A percentile compares a stretch with the other conserved stretches of the same genome.
phyloP scores from a whole-genome alignment of 2,888 invertebrate genomes.

The Stomorhina lunata region DNA sequence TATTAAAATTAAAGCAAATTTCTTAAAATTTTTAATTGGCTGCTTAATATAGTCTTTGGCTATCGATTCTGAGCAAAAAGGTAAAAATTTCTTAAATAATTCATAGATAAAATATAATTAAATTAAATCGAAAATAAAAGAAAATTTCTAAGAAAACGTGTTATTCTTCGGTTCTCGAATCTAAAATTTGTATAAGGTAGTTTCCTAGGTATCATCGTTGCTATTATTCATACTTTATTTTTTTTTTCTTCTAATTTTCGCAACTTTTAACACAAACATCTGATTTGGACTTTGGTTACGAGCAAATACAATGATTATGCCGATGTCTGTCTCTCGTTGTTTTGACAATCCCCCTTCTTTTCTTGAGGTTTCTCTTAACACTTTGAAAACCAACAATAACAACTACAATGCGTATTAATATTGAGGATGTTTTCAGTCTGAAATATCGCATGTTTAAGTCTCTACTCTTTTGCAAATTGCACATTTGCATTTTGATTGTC shows the following conservation, averaged over 20 bases:
- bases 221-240: neutral
- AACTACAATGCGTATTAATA: neutral
- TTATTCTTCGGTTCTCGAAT: too few relatives aligned
- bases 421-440: too few relatives aligned
- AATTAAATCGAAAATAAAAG: too few relatives aligned
- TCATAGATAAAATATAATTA: too few relatives aligned
- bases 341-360: neutral
- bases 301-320: constrained; percentile 6
- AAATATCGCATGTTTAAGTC: neutral
- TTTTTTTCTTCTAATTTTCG: neutral
- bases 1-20: neutral
- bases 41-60: too few relatives aligned
- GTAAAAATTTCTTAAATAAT: too few relatives aligned
- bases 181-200: too few relatives aligned
- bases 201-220: neutral
- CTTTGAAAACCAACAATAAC: neutral
- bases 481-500: constrained; percentile 23
- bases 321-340: constrained; percentile 7
- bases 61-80: too few relatives aligned
- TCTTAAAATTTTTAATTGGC: neutral
- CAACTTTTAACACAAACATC: constrained; percentile 8
- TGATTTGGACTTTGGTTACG: constrained; percentile 62
- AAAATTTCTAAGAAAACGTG: too few relatives aligned
- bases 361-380: neutral
- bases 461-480: constrained; percentile 10